Conservation (phyloP, 2,888 invertebrate species). For the Drosophila atroscutellata region DNA sequence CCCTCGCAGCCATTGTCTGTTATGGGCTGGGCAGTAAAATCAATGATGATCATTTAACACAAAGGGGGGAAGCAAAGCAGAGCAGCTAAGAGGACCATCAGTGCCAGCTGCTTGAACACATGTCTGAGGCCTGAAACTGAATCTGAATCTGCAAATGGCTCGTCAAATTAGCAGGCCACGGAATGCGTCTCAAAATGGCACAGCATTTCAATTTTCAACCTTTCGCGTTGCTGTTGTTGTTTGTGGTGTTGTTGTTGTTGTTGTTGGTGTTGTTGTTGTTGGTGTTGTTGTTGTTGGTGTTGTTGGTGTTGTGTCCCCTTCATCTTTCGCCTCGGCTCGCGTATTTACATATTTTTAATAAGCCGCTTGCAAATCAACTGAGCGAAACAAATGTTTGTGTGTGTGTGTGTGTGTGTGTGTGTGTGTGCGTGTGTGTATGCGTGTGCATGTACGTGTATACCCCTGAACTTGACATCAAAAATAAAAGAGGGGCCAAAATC, state of each 20-base stretch:
- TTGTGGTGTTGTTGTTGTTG: neutral
- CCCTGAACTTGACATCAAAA: slow-evolving; percentile 59
- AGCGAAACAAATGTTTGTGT: slow-evolving; percentile 25
- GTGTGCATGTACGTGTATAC: neutral
- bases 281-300: neutral
- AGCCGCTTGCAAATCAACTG: slow-evolving; percentile 62
- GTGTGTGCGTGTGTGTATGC: neutral
- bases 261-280: neutral
- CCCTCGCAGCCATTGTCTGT: slow-evolving; percentile 32
- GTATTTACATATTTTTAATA: slow-evolving; percentile 70
- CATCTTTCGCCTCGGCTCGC: neutral
- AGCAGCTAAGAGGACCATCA: slow-evolving; percentile 32
- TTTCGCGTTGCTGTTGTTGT: slow-evolving; percentile 5
- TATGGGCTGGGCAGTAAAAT: slow-evolving; percentile 65
- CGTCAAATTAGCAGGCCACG: slow-evolving; percentile 42
- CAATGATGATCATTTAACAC: slow-evolving; percentile 72
- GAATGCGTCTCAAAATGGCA: slow-evolving; percentile 33
- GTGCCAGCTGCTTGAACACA: slow-evolving; percentile 37
- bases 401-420: neutral
- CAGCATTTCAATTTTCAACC: slow-evolving; percentile 35
- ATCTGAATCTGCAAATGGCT: slow-evolving; percentile 21
- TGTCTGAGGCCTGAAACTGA: neutral
- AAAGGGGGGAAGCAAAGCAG: slow-evolving; percentile 14
- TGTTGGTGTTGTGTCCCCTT: slow-evolving; percentile 17
- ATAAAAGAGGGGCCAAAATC: slow-evolving; percentile 48